Evolutionary conservation across 2,888 invertebrate species (phyloP), one percentile per base, ranked within the genome.

Genomic region (Poecilus cupreus): DNA sequence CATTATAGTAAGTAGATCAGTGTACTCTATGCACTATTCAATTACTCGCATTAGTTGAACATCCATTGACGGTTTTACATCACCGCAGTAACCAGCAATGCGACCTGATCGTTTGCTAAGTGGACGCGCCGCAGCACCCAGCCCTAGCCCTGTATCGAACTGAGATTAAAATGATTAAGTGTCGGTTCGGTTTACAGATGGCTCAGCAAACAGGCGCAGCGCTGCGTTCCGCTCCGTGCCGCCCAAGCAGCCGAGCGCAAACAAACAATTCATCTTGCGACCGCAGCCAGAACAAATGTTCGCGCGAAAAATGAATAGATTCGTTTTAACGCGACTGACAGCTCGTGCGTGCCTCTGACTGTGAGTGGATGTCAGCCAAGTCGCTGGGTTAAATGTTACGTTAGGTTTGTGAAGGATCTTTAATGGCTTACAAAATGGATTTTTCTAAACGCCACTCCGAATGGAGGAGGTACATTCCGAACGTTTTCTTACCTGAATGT

Each of bases 141-240:
- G 20, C 72, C n/a, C n/a, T n/a, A 72, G 46, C 24, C 43, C 76
- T 37, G 76, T 51, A 49, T 68, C 37, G 37, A 43, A 20, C 32
- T 49, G 79, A 79, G 79, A 79, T 79, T 79, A 79, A 79, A 79
- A 79, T 79, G 79, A 79, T 79, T 39, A 68, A 79, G 79, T 79
- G 70, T 70, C 37, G 79, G 70, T 79, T 70, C 37, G 79, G 70
- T 79, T 79, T 79, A 64, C 79, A 79, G 79, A 79, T 70, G 70
- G 79, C 51, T 51, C 68, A 26, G 70, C 68, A 70, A 68, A 79
- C 79, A 79, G 70, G 39, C 32, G 37, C 46, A 16, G 26, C 57
- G 51, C 26, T 0, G 32, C 57, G 37, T 32, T 76, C 13, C 43
- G 43, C 43, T 51, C 51, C 18, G 51, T 10, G 13, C 51, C 51